These are phyloP conservation scores for Apantesis nais DNA, from an alignment of 2,888 invertebrate species.

Conservation along the genomic window DNA sequence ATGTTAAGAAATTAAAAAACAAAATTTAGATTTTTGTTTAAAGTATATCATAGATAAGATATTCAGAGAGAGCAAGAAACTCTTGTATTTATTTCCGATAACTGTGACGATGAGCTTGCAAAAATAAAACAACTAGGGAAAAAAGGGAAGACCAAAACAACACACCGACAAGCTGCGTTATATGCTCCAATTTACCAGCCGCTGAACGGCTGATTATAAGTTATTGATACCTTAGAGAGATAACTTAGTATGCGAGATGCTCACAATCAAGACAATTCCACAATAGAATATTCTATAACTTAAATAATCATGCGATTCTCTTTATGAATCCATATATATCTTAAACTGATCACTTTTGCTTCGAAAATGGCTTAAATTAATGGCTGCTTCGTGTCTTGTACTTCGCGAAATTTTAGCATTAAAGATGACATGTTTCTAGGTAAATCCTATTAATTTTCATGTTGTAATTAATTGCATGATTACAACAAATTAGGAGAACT, in stretches of 20 bases:
- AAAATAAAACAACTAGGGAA: no score
- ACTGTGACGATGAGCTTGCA: no score
- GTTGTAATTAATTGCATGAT: slow-evolving; percentile 43
- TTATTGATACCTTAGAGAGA: background rate
- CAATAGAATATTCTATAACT: background rate
- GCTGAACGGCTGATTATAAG: slow-evolving; percentile 10
- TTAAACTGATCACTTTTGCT: slow-evolving; percentile 1
- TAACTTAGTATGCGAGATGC: background rate
- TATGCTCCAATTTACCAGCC: slow-evolving; percentile 16
- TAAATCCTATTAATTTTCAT: slow-evolving; percentile 34
- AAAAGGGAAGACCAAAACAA: no score
- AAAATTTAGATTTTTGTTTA: background rate
- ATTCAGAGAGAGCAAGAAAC: no score
- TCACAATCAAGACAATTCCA: background rate
- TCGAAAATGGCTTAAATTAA: no score
- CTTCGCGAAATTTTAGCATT: background rate
- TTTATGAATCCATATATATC: slow-evolving; percentile 32
- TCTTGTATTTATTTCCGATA: no score
- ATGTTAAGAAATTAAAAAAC: background rate
- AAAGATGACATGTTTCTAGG: slow-evolving; percentile 18
- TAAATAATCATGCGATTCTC: slow-evolving; percentile 21
- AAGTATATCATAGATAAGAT: no score
- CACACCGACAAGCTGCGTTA: slow-evolving; percentile 34
- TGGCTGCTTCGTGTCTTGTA: background rate
- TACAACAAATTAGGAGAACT: slow-evolving; percentile 38